phyloP scores from a whole-genome alignment of 1,140 invertebrate genomes.

The Rhysida immarginata region DNA sequence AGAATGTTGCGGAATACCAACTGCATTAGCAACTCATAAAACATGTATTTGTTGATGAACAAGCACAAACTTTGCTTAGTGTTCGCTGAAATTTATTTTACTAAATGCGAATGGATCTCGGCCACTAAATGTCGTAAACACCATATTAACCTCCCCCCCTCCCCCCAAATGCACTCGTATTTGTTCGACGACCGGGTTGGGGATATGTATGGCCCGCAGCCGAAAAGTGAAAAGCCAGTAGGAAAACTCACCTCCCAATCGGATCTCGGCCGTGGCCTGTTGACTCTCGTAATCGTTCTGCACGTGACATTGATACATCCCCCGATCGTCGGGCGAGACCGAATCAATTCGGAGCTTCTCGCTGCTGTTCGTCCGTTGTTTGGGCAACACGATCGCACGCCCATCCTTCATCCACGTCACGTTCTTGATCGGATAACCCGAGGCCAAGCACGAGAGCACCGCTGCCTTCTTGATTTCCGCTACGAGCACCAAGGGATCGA shows the following conservation, averaged over 20 bases:
- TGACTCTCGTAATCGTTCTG: constrained; percentile 25
- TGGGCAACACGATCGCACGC: constrained; percentile 42
- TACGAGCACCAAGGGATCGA: constrained; percentile 77
- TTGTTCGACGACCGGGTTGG: too few relatives aligned
- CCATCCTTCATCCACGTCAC: constrained; percentile 88
- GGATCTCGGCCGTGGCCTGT: constrained; percentile 28
- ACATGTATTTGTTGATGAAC: too few relatives aligned
- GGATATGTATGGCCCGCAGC: too few relatives aligned
- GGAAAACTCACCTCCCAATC: constrained; percentile 29
- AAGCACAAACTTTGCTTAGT: too few relatives aligned
- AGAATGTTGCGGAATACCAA: too few relatives aligned
- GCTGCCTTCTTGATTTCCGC: constrained; percentile 83
- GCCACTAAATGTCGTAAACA: too few relatives aligned
- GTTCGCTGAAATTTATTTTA: too few relatives aligned
- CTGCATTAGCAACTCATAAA: too few relatives aligned
- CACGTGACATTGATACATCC: constrained; percentile 35
- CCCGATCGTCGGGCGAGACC: constrained; percentile 27
- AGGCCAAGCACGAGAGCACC: constrained; percentile 66
- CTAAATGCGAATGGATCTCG: too few relatives aligned
- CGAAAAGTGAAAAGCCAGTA: too few relatives aligned
- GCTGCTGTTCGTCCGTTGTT: neutral
- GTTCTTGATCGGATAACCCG: constrained; percentile 70
- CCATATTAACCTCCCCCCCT: too few relatives aligned
- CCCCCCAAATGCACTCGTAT: too few relatives aligned
- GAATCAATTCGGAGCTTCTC: constrained; percentile 23